These are phyloP conservation scores for Brachyrhaphis roseni DNA, from an alignment of 2,797 vertebrate genomes.

Conservation along the genomic window DNA sequence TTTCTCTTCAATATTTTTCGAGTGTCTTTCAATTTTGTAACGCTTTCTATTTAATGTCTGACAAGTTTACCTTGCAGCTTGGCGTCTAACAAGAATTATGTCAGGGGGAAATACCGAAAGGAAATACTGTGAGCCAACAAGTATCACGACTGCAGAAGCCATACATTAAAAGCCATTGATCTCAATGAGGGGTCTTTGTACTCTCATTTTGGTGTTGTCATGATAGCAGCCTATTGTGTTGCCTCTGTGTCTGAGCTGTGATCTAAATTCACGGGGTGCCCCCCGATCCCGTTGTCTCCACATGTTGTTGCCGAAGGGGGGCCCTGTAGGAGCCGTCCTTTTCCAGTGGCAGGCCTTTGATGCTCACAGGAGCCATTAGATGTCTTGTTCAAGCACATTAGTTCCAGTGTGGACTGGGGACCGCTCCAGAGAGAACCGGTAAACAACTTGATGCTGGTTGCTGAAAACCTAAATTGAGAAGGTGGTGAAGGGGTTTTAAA, in stretches of 20 bases:
- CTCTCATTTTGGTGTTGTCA: conserved; percentile 54
- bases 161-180: conserved; percentile 58
- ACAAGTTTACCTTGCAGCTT: conserved; percentile 18
- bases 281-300: conserved; percentile 56
- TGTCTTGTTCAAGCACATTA: conserved; percentile 76
- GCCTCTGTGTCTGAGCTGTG: conserved; percentile 56
- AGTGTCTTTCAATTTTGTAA: conserved; percentile 53
- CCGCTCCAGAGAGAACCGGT: conserved; percentile 33
- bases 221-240: conserved; percentile 56
- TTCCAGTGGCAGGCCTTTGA: conserved; percentile 71
- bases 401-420: conserved; percentile 76
- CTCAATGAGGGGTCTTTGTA: conserved; percentile 61
- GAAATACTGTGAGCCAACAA: conserved; percentile 25
- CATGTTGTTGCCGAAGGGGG: conserved; percentile 64
- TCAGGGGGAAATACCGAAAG: conserved; percentile 15
- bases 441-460: conserved; percentile 33
- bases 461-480: conserved; percentile 19
- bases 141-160: conserved; percentile 36
- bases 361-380: conserved; percentile 66
- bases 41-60: conserved; percentile 40
- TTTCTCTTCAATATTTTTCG: conserved; percentile 26
- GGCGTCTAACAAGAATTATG: conserved; percentile 32
- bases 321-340: conserved; percentile 49
- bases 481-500: conserved; percentile 16
- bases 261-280: conserved; percentile 65